These are phyloP conservation scores for Falco naumanni DNA, from an alignment of 2,797 vertebrate species.

Conservation along the genomic window DNA sequence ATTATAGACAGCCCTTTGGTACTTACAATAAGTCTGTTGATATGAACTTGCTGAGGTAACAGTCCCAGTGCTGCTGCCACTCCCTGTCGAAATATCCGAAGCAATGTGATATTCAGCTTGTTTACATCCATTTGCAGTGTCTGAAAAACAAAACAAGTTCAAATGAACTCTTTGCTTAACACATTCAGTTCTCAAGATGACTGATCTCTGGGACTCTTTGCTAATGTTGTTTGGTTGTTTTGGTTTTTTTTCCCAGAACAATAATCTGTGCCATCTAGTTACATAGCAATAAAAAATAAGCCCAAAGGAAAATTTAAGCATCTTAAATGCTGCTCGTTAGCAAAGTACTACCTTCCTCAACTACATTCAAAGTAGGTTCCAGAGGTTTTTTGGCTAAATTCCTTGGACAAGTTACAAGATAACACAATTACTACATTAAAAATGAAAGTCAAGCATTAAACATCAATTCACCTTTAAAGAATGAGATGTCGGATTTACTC, in stretches of 20 bases:
- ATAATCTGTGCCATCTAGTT: neutral
- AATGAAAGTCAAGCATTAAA: neutral
- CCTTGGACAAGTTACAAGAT: neutral
- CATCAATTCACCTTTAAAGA: neutral
- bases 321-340: neutral
- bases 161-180: neutral
- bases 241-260: neutral
- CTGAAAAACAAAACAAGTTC: constrained; percentile 75
- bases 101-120: constrained; percentile 87
- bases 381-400: neutral
- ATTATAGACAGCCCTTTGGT: neutral
- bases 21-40: constrained; percentile 89
- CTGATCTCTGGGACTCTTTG: neutral
- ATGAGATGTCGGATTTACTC: neutral
- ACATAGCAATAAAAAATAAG: neutral
- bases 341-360: neutral
- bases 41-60: constrained; percentile 86
- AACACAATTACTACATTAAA: neutral
- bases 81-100: constrained; percentile 87
- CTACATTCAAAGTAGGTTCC: neutral
- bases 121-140: constrained; percentile 89
- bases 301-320: neutral
- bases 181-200: constrained; percentile 9
- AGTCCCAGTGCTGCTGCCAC: constrained; percentile 87
- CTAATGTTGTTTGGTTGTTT: neutral